A percentile compares a stretch with the other conserved stretches of the same genome.
These are phyloP conservation scores for Peromyscus polionotus DNA, from an alignment of 2,113 vertebrate species.

Conservation along the genomic window DNA sequence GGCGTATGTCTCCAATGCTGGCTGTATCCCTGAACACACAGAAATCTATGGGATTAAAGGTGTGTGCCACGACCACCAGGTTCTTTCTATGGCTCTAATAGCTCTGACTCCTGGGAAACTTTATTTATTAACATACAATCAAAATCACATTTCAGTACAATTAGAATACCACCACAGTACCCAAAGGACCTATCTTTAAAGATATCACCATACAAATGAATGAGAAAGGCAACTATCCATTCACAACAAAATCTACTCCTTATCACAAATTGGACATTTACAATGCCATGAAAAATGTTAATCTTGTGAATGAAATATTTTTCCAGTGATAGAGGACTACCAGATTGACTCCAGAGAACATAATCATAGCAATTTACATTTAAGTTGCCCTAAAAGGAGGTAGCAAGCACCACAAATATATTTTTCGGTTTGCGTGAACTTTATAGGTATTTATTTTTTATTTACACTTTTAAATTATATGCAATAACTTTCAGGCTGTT, in stretches of 20 bases:
- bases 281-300: not conserved
- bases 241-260: slow-evolving; percentile 24
- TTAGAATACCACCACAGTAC: not conserved
- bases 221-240: not conserved
- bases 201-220: not conserved
- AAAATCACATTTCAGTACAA: too few species aligned
- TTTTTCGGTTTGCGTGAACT: slow-evolving; percentile 34
- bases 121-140: too few species aligned
- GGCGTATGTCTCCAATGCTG: too few species aligned
- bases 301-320: not conserved
- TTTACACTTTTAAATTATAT: not conserved
- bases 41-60: too few species aligned
- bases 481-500: not conserved
- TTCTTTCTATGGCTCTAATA: too few species aligned
- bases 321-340: not conserved
- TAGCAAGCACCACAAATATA: slow-evolving; percentile 24
- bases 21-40: too few species aligned
- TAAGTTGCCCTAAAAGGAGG: slow-evolving; percentile 22
- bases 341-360: slow-evolving; percentile 1
- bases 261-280: not conserved
- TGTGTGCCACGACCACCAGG: too few species aligned
- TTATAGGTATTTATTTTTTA: slow-evolving; percentile 60
- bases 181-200: not conserved
- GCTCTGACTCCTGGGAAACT: too few species aligned
- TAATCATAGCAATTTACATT: slow-evolving; percentile 23